phyloP scores from a whole-genome alignment of 2,113 vertebrate species.

The Equus przewalskii region DNA sequence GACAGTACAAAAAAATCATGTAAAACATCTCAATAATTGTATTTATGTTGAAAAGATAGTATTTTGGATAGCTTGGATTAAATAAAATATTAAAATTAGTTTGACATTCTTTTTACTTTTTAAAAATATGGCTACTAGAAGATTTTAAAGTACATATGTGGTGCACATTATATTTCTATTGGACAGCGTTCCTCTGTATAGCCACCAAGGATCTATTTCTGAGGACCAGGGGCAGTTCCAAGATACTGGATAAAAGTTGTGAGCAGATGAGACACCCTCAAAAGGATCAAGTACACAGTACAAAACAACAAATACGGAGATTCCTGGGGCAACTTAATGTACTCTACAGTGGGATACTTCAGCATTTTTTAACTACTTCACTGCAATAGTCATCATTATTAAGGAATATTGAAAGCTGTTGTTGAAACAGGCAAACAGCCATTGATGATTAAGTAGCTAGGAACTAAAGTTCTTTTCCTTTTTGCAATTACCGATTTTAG shows the following conservation, averaged over 20 bases:
- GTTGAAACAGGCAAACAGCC: too few species aligned
- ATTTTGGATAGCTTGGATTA: neutral
- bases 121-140: neutral
- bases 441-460: too few species aligned
- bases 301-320: neutral
- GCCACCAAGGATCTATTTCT: neutral
- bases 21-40: neutral
- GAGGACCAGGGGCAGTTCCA: neutral
- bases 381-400: neutral
- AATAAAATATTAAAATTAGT: conserved; percentile 32
- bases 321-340: neutral
- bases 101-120: conserved; percentile 14
- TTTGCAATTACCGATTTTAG: too few species aligned
- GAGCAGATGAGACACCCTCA: neutral
- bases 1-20: neutral
- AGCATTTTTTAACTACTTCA: neutral
- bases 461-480: too few species aligned
- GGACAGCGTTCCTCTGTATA: neutral
- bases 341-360: neutral
- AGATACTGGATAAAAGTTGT: neutral
- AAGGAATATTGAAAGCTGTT: conserved; percentile 47
- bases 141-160: neutral
- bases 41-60: conserved; percentile 29
- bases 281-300: neutral
- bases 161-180: neutral